Percentiles rank a stretch among this genome's conserved stretches.
Conservation (phyloP, 2,797 vertebrate genomes). For the Peromyscus aztecus region DNA sequence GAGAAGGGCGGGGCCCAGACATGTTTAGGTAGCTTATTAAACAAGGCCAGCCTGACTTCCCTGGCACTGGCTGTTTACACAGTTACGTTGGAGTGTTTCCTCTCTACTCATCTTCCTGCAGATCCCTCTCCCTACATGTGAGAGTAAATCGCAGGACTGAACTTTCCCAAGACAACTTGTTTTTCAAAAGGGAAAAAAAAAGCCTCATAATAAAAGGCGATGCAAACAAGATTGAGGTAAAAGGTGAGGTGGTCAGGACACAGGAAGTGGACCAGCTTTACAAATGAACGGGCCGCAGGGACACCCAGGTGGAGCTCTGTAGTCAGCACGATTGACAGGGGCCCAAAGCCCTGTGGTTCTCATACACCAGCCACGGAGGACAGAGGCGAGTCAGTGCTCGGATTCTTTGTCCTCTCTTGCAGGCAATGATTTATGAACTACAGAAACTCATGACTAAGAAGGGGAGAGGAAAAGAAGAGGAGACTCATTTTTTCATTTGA, state of each 20-base stretch:
- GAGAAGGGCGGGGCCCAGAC: background rate
- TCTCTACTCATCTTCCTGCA: constrained; percentile 32
- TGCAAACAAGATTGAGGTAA: constrained; percentile 26
- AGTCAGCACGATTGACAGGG: constrained; percentile 77
- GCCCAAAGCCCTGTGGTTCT: constrained; percentile 43
- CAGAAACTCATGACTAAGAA: background rate
- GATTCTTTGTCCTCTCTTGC: background rate
- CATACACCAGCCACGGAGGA: constrained; percentile 76
- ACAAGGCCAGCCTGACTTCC: background rate
- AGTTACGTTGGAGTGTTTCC: background rate
- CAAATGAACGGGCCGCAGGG: constrained; percentile 45
- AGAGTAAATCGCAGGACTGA: constrained; percentile 68
- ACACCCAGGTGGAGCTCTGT: constrained; percentile 59
- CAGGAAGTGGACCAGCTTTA: background rate
- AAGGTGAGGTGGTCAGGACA: constrained; percentile 64
- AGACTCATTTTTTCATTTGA: constrained; percentile 27
- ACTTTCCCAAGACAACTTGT: constrained; percentile 85
- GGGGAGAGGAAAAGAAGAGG: background rate
- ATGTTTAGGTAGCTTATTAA: constrained; percentile 36
- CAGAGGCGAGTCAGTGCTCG: constrained; percentile 69
- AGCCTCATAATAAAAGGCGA: constrained; percentile 54
- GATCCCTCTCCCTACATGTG: background rate
- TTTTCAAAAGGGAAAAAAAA: constrained; percentile 43
- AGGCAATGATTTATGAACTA: background rate
- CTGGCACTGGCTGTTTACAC: constrained; percentile 14